Evolutionary conservation across 2,113 vertebrate species (phyloP).

Genomic region (Phrynosoma platyrhinos): DNA sequence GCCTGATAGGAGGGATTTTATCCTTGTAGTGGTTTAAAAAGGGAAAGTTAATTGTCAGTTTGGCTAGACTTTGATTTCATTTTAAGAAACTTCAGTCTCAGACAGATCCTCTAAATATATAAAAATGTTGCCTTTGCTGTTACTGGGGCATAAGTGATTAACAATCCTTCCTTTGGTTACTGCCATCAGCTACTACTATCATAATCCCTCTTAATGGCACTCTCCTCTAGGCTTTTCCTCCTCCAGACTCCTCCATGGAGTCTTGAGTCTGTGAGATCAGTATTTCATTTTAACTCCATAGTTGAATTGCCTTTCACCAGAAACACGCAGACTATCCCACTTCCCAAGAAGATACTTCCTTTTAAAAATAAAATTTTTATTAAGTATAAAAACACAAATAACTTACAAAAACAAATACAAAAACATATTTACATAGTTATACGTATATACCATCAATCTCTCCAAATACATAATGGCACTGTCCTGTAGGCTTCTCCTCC

Average conservation of each 20-base stretch:
- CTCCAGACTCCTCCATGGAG: background rate
- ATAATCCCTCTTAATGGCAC: background rate
- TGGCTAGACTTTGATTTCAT: background rate
- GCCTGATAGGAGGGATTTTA: background rate
- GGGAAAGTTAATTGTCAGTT: background rate
- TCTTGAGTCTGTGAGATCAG: background rate
- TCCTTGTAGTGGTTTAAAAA: background rate
- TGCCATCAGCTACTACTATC: background rate
- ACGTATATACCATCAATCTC: too few relatives aligned
- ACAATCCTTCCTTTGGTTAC: background rate
- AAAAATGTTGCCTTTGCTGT: background rate
- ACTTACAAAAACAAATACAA: too few relatives aligned
- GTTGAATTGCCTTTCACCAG: background rate
- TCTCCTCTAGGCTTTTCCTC: background rate
- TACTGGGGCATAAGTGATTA: background rate
- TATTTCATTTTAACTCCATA: background rate
- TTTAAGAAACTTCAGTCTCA: background rate
- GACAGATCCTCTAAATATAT: background rate
- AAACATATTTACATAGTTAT: too few relatives aligned
- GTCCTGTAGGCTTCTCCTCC: background rate
- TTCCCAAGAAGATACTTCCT: background rate
- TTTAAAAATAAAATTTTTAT: too few relatives aligned
- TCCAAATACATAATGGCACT: too few relatives aligned
- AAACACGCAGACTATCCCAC: background rate
- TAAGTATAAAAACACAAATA: too few relatives aligned